Percentiles rank a stretch among this genome's conserved stretches.
These are phyloP conservation scores for Hepsetus odoe DNA, from an alignment of 2,113 vertebrate genomes.

Conservation along the genomic window DNA sequence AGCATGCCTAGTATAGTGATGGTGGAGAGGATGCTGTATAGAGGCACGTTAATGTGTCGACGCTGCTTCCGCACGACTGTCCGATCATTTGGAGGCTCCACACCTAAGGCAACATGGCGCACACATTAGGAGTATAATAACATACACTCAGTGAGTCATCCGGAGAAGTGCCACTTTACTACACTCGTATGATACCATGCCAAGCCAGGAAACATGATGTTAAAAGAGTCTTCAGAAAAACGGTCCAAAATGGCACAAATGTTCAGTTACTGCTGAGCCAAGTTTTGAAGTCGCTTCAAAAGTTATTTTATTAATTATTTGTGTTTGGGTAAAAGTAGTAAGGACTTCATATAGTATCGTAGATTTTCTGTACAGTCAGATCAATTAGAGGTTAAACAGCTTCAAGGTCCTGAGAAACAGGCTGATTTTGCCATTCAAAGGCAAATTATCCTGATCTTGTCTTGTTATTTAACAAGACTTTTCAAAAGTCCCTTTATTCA, in stretches of 20 bases:
- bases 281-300: neutral
- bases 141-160: neutral
- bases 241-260: neutral
- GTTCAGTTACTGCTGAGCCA: neutral
- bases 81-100: conserved; percentile 94
- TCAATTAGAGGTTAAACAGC: neutral
- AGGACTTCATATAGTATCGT: neutral
- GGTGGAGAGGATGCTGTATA: conserved; percentile 97
- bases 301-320: neutral
- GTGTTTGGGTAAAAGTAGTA: neutral
- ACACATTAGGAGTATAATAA: neutral
- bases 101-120: conserved; percentile 72
- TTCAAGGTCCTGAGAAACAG: conserved; percentile 27
- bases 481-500: conserved; percentile 38
- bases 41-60: conserved; percentile 94
- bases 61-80: conserved; percentile 91
- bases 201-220: neutral
- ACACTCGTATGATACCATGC: conserved; percentile 22
- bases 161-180: conserved; percentile 6
- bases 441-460: conserved; percentile 41
- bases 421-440: conserved; percentile 28
- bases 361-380: neutral
- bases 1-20: conserved; percentile 97
- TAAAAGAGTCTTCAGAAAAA: neutral
- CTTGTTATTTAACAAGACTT: conserved; percentile 26